Conservation (phyloP, 2,888 invertebrate species). For the Poecilobothrus nobilitatus region DNA sequence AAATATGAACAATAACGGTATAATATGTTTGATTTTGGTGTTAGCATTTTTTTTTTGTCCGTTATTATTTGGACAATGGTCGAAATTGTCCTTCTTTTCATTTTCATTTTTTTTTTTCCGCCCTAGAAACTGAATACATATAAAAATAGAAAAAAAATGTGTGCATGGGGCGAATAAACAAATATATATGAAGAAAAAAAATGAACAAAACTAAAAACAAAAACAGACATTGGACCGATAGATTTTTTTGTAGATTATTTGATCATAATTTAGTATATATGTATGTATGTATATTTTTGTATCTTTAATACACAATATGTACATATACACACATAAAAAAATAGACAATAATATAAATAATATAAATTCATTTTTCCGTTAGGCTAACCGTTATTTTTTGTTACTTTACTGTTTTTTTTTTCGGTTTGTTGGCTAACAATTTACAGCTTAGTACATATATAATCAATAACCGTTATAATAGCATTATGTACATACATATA, state of each 20-base stretch:
- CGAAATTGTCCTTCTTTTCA: not conserved
- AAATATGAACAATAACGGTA: not conserved
- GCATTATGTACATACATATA: not conserved
- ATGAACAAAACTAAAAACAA: no score
- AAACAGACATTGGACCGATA: not conserved
- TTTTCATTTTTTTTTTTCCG: not conserved
- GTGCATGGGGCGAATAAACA: no score
- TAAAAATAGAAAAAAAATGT: not conserved
- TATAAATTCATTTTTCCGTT: not conserved
- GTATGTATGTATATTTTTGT: no score
- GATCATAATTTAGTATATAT: not conserved
- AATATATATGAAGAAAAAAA: no score
- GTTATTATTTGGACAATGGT: conserved; percentile 1
- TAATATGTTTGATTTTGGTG: not conserved
- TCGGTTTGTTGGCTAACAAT: not conserved
- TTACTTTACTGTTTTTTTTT: not conserved
- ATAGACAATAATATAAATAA: not conserved
- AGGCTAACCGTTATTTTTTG: not conserved
- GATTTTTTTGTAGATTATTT: not conserved
- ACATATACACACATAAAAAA: no score
- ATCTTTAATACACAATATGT: not conserved
- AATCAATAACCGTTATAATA: not conserved
- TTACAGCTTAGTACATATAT: not conserved
- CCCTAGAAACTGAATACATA: not conserved
- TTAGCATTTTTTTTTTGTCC: not conserved